phyloP scores from a whole-genome alignment of 2,888 invertebrate species.

The Tetramorium bicarinatum region DNA sequence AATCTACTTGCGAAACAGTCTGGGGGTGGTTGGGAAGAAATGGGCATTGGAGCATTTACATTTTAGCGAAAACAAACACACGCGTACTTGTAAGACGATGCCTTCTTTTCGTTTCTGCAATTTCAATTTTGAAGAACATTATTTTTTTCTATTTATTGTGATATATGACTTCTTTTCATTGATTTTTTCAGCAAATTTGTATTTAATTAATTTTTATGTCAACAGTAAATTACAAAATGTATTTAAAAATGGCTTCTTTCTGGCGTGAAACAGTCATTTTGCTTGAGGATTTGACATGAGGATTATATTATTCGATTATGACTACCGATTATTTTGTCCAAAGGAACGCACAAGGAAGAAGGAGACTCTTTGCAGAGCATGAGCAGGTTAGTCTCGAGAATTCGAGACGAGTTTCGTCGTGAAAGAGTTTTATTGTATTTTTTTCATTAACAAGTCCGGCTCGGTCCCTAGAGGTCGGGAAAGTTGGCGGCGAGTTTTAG shows the following conservation, averaged over 20 bases:
- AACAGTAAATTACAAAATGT: not conserved
- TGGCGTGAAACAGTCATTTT: not conserved
- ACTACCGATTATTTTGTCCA: constrained; percentile 56
- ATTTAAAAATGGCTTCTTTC: not conserved
- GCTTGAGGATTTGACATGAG: not conserved
- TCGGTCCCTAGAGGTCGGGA: constrained; percentile 78
- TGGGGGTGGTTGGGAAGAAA: constrained; percentile 16
- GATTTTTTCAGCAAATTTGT: not conserved
- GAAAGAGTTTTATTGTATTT: constrained; percentile 85
- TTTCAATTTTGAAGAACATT: not conserved
- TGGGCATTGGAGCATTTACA: constrained; percentile 6
- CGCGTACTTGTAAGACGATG: not conserved
- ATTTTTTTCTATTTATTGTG: not conserved
- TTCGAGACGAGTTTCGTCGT: constrained; percentile 73
- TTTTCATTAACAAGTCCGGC: constrained; percentile 86
- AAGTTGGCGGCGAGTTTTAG: constrained; percentile 85
- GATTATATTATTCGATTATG: not conserved
- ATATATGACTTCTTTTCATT: not conserved
- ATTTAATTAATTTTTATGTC: not conserved
- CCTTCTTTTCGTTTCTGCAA: not conserved
- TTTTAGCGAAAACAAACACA: constrained; percentile 1
- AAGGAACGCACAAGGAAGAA: constrained; percentile 48
- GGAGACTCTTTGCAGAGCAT: constrained; percentile 58
- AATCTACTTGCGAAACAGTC: constrained; percentile 68
- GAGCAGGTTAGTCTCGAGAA: constrained; percentile 69